Conservation (phyloP, 2,113 vertebrate species). For the Scomber scombrus region DNA sequence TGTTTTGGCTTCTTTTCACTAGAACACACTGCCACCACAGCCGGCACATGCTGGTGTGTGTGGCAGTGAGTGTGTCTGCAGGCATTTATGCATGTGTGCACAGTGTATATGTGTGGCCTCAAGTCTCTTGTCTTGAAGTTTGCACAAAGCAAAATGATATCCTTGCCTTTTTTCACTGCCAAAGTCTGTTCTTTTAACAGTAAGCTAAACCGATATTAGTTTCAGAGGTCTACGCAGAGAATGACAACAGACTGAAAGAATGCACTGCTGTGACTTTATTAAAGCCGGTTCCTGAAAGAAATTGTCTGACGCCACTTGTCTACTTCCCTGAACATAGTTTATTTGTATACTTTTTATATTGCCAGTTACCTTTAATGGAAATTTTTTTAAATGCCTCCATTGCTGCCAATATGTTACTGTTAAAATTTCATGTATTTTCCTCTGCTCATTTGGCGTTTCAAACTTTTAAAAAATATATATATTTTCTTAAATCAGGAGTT, state of each 20-base stretch:
- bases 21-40: conserved; percentile 41
- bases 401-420: too few relatives aligned
- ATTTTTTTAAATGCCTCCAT: too few relatives aligned
- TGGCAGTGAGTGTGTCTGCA: conserved; percentile 31
- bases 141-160: conserved; percentile 47
- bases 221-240: conserved; percentile 22
- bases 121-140: conserved; percentile 32
- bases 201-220: conserved; percentile 43
- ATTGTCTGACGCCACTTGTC: conserved; percentile 40
- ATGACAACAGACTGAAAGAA: conserved; percentile 57
- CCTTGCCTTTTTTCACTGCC: conserved; percentile 38
- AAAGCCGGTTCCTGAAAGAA: conserved; percentile 29
- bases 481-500: not conserved
- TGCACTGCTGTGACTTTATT: conserved; percentile 39
- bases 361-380: too few relatives aligned
- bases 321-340: not conserved
- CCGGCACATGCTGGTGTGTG: conserved; percentile 13
- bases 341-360: not conserved
- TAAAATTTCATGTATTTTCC: not conserved
- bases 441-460: not conserved
- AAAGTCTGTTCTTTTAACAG: conserved; percentile 37
- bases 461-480: not conserved
- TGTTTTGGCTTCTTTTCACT: conserved; percentile 60
- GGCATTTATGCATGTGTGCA: conserved; percentile 27
- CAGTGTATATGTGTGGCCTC: conserved; percentile 49